Evolutionary conservation across 2,888 invertebrate genomes (phyloP), one percentile per base, ranked within the genome.

Genomic region (Syrphus vitripennis): DNA sequence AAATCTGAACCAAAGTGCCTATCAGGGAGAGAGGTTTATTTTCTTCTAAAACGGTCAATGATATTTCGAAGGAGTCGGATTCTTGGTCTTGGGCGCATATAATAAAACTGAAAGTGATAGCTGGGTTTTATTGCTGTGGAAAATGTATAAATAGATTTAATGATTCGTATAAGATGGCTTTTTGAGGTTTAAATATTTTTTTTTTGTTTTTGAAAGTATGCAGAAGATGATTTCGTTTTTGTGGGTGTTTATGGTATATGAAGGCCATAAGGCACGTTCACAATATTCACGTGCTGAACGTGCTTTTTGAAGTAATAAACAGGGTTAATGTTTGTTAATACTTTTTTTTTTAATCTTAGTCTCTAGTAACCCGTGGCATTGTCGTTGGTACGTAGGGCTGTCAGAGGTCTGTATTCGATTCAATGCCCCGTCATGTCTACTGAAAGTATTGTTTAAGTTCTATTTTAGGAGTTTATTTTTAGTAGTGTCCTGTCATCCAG

Each of bases 11-110:
- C 16, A 21, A 7, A 31, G 53, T 59, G 19, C 61, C 69, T 45
- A 45, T 21, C 34, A 21, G 57, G 21, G 26, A 53, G 37, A 53
- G 37, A 80, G 45, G 74, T 74, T 83, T 83, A 74, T 74, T 70
- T 78, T 48, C 72, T 19, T 59, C 61, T 55, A 53, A 78, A 63
- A 69, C 74, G 83, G 83, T 65, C 74, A 70, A 57, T 37, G 67
- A 55, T n/a, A n/a, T 69, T 59, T 19, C 24, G 12, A 37, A 69
- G 72, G 53, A 65, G 65, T 12, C 24, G 29, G 10, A 26, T 10
- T 57, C 14, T 40, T n/a, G 24, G 5, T 31, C 14, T 34, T 29
- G 12, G 14, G n/a, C n/a, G n/a, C n/a, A n/a, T n/a, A 67, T 3
- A 67, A 42, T 63, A 7, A 45, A 63, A 19, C 61, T 79, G 70